A percentile compares a stretch with the other conserved stretches of the same genome.
phyloP scores from a whole-genome alignment of 2,797 vertebrate genomes.

The Oreortyx pictus region DNA sequence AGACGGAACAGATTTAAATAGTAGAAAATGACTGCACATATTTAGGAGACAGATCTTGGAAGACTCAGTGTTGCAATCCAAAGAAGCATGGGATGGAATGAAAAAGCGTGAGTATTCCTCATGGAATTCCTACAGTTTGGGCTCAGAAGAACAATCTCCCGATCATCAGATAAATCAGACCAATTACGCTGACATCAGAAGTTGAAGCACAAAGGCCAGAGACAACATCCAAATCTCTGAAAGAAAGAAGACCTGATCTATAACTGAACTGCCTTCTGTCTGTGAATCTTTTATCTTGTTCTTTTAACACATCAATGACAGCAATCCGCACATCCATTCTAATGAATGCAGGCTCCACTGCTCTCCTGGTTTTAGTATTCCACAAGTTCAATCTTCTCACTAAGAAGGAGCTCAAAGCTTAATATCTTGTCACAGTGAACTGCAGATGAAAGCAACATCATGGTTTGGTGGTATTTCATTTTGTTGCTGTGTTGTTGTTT shows the following conservation, averaged over 20 bases:
- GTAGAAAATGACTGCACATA: background rate
- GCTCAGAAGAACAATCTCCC: background rate
- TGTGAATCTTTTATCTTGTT: background rate
- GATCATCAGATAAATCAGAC: background rate
- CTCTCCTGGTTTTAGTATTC: conserved; percentile 3
- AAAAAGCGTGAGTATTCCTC: background rate
- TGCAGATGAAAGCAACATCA: conserved; percentile 13
- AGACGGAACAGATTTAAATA: background rate
- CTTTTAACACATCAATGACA: background rate
- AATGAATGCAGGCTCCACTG: background rate
- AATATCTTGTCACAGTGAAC: background rate
- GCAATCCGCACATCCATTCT: background rate
- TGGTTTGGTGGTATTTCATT: background rate
- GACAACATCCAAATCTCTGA: background rate
- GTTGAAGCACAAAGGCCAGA: background rate
- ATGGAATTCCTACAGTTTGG: background rate
- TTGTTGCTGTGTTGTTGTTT: background rate
- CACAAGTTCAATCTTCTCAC: conserved; percentile 25
- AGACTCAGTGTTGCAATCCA: background rate
- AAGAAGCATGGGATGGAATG: too few relatives aligned
- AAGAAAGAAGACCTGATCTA: background rate
- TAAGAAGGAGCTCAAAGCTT: conserved; percentile 12
- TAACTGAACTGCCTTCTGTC: background rate
- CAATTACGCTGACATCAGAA: background rate
- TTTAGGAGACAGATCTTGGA: background rate